phyloP scores from a whole-genome alignment of 2,797 vertebrate species.

The Limnodromus scolopaceus region DNA sequence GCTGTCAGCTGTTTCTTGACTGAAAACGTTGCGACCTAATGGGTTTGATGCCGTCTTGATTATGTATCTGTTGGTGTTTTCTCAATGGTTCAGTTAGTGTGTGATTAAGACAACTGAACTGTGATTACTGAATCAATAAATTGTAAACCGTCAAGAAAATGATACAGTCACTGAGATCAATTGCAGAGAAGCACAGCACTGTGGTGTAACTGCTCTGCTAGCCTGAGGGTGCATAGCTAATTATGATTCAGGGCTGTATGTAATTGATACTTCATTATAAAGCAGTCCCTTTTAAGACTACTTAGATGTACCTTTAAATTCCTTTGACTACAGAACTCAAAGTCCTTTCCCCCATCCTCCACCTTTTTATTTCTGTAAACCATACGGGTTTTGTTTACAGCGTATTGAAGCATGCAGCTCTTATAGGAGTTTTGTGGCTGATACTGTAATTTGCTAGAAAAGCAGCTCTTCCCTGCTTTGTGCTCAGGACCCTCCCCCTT shows the following conservation, averaged over 20 bases:
- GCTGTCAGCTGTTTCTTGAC: not conserved
- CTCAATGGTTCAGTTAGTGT: not conserved
- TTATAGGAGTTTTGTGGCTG: not conserved
- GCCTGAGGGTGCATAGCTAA: not conserved
- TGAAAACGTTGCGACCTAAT: not conserved
- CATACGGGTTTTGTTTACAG: not conserved
- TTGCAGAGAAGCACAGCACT: not conserved
- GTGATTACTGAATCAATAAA: not conserved
- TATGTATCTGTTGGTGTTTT: not conserved
- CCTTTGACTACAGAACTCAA: not conserved
- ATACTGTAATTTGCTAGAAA: not conserved
- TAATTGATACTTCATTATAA: slow-evolving; percentile 17
- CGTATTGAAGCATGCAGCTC: not conserved
- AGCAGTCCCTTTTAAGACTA: not conserved
- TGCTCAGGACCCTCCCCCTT: slow-evolving; percentile 9
- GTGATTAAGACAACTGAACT: not conserved
- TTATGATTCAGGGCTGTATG: not conserved
- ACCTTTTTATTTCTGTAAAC: not conserved
- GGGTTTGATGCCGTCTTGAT: not conserved
- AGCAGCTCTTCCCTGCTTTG: not conserved
- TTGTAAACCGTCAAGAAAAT: slow-evolving; percentile 18
- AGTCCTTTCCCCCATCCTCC: not conserved
- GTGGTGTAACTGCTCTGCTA: not conserved
- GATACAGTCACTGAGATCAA: not conserved
- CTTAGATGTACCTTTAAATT: not conserved